phyloP scores from a whole-genome alignment of 2,797 vertebrate species.

The Macropodus opercularis region DNA sequence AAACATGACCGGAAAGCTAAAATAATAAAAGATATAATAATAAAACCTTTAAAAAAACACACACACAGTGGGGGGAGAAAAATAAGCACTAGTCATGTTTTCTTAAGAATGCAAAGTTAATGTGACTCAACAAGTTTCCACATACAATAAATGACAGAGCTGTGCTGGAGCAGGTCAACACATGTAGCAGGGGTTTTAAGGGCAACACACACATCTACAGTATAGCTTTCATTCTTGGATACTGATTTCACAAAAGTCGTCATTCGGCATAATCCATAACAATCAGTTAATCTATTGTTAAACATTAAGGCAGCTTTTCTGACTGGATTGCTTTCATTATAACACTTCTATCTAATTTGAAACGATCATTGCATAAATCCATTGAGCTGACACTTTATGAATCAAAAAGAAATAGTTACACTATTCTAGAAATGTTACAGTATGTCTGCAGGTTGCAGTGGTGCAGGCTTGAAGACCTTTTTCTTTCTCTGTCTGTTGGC shows the following conservation, averaged over 20 bases:
- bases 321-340: too few species aligned
- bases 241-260: slow-evolving; percentile 11
- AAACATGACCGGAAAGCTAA: not conserved
- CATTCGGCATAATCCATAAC: not conserved
- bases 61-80: too few species aligned
- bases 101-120: not conserved
- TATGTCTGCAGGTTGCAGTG: not conserved
- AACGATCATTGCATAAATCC: not conserved
- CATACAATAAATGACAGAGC: not conserved
- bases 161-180: slow-evolving; percentile 1
- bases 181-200: not conserved
- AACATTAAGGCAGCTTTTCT: slow-evolving; percentile 14
- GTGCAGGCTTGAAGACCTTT: not conserved
- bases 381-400: not conserved
- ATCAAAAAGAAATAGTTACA: not conserved
- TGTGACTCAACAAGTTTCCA: not conserved
- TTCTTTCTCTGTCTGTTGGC: not conserved
- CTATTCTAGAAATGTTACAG: not conserved
- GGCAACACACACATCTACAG: not conserved
- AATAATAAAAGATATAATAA: not conserved
- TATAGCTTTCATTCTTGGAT: slow-evolving; percentile 12
- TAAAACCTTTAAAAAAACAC: not conserved
- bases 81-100: too few species aligned
- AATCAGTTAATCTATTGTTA: slow-evolving; percentile 26
- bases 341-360: not conserved